Base-by-base conservation (phyloP, 2,113 vertebrate species). In the Tetrax tetrax region DNA sequence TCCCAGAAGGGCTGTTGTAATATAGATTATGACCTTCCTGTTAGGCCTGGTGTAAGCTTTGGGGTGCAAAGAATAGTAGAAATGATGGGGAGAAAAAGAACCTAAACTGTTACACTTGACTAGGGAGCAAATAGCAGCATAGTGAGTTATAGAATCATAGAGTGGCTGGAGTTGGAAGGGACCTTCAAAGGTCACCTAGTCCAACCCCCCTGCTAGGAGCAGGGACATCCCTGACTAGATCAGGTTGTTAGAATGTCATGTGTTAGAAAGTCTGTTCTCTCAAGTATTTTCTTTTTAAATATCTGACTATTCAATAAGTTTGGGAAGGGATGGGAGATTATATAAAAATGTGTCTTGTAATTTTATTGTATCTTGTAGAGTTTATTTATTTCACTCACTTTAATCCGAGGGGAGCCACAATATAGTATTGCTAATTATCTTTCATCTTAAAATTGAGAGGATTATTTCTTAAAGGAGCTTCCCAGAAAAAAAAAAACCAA, bases 11-110 rank as follows among this genome's bases (percentile, higher is more conserved):
- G 14, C 41, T 43, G 16, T 43, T 43, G 9, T 18, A 71, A 37
- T 3, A 51, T 1, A 74, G 18, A 31, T 19, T 1, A 37, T 22
- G 6, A 50, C 17, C 9, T 29, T 51, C 6, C 2, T 4, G 1
- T 56, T 47, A 21, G 12, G 5, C 8, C 14, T 54, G 21, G 10
- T 57, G 14, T 21, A 72, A 92, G 12, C 2, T 54, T 59, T 81
- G 13, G 8, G 43, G 43, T 64, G 9, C 9, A 60, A 74, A 28
- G 7, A 84, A 47, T 6, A 29, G 10, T 3, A 70, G 20, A 83
- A 87, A 57, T 28, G 0, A 54, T 38, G 11, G 4, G 8, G 28
- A 60, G 7, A 15, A 74, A 70, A 71, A 48, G 50, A 24, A 0
- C 1, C 2, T n/a, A 24, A 41, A 28, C 23, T 48, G 6, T 48